Evolutionary conservation across 2,888 invertebrate genomes (phyloP), one percentile per base, ranked within the genome.

Genomic region (Pseudolycoriella hygida): DNA sequence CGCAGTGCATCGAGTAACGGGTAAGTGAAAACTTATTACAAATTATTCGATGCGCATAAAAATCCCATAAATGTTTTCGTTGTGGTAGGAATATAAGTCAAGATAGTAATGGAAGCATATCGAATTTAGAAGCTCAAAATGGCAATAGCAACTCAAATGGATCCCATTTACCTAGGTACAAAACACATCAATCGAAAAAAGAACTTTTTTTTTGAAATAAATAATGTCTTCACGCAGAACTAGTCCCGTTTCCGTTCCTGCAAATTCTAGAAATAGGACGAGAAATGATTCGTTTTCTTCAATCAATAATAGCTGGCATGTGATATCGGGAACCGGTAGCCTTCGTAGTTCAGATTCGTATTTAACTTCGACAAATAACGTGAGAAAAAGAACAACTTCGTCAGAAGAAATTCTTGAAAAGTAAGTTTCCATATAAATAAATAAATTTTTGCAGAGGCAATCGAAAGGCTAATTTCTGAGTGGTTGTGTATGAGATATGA

Each of bases 261-360:
- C 67, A 43, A 57, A 57, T 17, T 44, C 47, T 19, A 50, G 47
- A 46, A 45, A 15, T 15, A 68, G 76, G 30, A 71, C 73, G 53
- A 67, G 74, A 19, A 34, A 34, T 51, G 76, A 76, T 52, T 72
- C 72, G 1, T 62, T 64, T 43, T 74, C 75, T 12, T 72, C 70
- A 50, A 66, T 67, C 40, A 25, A 25, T 34, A 74, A 74, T 46
- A 79, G 79, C 53, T 80, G 80, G 80, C 77, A 78, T 58, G 70
- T 80, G 57, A 75, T 80, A 48, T 74, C 75, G 10, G 75, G 73
- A 8, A 73, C 77, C 10, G 80, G 80, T 15, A 80, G 79, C 57
- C 57, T 75, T 40, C 61, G 72, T 17, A 71, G 72, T 40, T 69
- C 72, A 6, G 67, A 70, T 8, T 12, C 15, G 12, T 5, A 34